Percentiles rank a stretch among this genome's conserved stretches.
Conservation (phyloP, 2,113 vertebrate genomes). For the Isurus oxyrinchus region DNA sequence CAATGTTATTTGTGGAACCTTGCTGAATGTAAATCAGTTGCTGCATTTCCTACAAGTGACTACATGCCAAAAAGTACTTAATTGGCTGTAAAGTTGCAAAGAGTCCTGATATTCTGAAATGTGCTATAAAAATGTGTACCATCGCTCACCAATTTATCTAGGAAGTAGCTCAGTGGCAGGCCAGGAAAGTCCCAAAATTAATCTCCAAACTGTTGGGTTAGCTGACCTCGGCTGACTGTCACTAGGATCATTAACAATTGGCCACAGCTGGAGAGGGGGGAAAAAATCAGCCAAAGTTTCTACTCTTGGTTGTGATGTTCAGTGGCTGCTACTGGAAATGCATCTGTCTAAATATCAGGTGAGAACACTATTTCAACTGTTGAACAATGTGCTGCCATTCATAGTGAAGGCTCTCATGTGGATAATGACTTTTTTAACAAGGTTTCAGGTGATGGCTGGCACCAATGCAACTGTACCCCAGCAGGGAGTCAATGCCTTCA, state of each 20-base stretch:
- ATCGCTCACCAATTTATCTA: not conserved
- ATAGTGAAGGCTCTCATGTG: not conserved
- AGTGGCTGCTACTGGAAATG: not conserved
- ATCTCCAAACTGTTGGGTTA: not conserved
- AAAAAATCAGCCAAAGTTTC: not conserved
- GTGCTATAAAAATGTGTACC: not conserved
- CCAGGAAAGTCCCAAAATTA: not conserved
- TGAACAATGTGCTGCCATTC: not conserved
- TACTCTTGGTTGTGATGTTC: not conserved
- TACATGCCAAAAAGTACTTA: not conserved
- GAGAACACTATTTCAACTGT: not conserved
- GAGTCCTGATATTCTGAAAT: not conserved
- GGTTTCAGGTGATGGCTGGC: not conserved
- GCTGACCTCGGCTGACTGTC: not conserved
- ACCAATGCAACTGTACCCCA: not conserved
- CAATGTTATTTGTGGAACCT: not conserved
- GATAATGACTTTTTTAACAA: not conserved
- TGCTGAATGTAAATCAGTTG: not conserved
- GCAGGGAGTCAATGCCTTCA: not conserved
- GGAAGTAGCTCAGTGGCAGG: not conserved
- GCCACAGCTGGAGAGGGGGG: not conserved
- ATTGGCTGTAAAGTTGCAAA: not conserved
- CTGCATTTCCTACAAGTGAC: not conserved
- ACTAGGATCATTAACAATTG: not conserved
- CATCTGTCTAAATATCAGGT: not conserved